These are phyloP conservation scores for Nebria ingens DNA, from an alignment of 1,140 invertebrate genomes.

Conservation along the genomic window DNA sequence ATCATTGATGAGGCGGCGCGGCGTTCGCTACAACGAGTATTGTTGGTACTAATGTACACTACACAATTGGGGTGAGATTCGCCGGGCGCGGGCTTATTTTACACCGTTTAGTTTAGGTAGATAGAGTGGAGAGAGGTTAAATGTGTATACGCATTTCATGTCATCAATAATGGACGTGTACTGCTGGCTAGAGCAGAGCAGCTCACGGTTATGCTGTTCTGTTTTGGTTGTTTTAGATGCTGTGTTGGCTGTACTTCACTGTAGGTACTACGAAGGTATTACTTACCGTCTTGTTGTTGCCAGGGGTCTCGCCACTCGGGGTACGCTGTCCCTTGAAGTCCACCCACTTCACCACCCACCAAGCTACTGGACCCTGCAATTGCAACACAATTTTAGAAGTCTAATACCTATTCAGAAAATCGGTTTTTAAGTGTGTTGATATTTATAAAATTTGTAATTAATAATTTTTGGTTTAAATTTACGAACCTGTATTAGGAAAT, in stretches of 20 bases:
- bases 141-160: slow-evolving; percentile 3
- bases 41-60: not conserved
- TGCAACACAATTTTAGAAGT: no score
- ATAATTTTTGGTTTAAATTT: no score
- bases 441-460: no score
- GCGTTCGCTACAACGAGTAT: not conserved
- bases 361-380: not conserved
- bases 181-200: not conserved
- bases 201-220: not conserved
- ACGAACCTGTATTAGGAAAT: not conserved
- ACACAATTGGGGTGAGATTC: not conserved
- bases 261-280: no score
- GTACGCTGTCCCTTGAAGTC: not conserved
- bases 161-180: not conserved
- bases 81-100: not conserved
- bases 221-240: no score
- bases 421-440: no score
- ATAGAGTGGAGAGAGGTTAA: not conserved
- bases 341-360: not conserved
- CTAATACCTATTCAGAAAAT: no score
- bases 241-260: no score
- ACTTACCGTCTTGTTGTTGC: slow-evolving; percentile 8
- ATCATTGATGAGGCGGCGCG: slow-evolving; percentile 23
- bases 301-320: slow-evolving; percentile 1
- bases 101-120: not conserved